phyloP scores from a whole-genome alignment of 1,140 invertebrate genomes.

The Saccostrea echinata region DNA sequence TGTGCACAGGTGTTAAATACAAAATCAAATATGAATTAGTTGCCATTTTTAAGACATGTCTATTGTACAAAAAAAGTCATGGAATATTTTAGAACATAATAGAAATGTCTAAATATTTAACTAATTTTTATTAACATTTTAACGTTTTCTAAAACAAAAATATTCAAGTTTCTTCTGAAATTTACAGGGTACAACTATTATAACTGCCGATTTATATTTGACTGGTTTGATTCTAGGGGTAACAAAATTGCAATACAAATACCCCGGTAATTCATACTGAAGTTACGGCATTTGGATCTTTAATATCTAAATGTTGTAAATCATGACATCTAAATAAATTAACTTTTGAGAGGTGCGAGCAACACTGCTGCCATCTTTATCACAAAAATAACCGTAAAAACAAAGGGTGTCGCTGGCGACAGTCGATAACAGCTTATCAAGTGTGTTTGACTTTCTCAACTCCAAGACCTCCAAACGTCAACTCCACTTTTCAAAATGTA shows the following conservation, averaged over 20 bases:
- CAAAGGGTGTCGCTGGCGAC: conserved; percentile 22
- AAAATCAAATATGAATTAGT: not conserved
- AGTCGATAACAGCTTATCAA: conserved; percentile 23
- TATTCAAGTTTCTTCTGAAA: no score
- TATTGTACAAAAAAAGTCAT: not conserved
- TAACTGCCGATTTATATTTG: no score
- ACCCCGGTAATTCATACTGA: no score
- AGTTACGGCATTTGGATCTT: no score
- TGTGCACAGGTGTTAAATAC: not conserved
- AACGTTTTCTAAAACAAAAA: no score
- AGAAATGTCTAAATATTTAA: no score
- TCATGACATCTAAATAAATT: conserved; percentile 25
- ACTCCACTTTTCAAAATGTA: conserved; percentile 37
- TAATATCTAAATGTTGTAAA: not conserved
- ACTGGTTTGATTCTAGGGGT: no score
- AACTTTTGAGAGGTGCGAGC: not conserved
- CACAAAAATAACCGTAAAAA: conserved; percentile 18
- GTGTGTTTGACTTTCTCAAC: conserved; percentile 48
- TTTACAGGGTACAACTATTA: no score
- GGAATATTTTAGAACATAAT: no score
- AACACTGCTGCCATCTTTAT: conserved; percentile 4
- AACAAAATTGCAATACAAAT: no score
- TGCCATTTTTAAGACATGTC: no score
- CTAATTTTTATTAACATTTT: no score
- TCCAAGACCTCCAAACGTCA: not conserved